Evolutionary conservation across 1,140 invertebrate genomes (phyloP).

Genomic region (Maconellicoccus hirsutus): DNA sequence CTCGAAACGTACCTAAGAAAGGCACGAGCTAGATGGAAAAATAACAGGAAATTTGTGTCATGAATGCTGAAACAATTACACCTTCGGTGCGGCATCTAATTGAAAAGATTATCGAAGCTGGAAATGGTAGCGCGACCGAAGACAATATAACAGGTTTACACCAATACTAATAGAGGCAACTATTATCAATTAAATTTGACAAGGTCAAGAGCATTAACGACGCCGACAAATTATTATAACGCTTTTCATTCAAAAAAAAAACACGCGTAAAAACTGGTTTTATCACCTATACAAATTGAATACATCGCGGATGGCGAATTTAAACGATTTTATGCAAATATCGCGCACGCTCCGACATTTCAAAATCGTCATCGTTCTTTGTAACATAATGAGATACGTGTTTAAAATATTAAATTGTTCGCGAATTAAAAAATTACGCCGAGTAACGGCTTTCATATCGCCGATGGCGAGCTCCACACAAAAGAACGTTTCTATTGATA

Average conservation of each 20-base stretch:
- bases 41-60: no score
- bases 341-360: no score
- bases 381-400: no score
- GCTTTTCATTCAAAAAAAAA: background rate
- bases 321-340: no score
- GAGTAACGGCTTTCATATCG: background rate
- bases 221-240: slow-evolving; percentile 7
- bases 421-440: background rate
- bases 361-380: no score
- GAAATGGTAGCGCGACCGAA: no score
- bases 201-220: background rate
- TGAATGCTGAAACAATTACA: no score
- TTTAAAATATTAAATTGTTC: background rate
- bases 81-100: no score
- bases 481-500: background rate
- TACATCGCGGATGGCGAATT: no score
- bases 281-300: background rate
- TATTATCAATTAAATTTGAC: slow-evolving; percentile 1
- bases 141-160: background rate
- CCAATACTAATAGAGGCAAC: background rate
- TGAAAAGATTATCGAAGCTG: no score
- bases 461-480: background rate
- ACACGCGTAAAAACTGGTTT: background rate
- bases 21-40: no score
- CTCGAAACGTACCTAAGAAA: no score